Conservation (phyloP, 2,888 invertebrate genomes). For the Torymus tubicola region DNA sequence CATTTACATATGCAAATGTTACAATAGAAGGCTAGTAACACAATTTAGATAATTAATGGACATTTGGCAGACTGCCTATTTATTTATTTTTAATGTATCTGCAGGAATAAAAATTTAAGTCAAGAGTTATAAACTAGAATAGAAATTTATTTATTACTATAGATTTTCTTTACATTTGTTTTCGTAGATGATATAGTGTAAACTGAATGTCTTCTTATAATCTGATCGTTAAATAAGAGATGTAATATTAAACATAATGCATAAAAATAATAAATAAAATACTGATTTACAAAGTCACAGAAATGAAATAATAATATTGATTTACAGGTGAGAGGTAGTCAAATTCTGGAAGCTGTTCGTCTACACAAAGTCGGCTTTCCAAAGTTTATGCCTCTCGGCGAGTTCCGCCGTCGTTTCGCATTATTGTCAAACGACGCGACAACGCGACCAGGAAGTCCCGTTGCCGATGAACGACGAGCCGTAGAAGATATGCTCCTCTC, state of each 20-base stretch:
- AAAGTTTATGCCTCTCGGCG: constrained; percentile 90
- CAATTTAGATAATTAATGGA: background rate
- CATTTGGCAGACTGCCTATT: too few relatives aligned
- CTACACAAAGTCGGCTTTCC: constrained; percentile 96
- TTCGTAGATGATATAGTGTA: too few relatives aligned
- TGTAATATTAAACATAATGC: too few relatives aligned
- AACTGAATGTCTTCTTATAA: too few relatives aligned
- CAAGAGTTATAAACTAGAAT: too few relatives aligned
- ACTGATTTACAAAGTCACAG: too few relatives aligned
- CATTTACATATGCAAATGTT: background rate
- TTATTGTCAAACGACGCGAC: constrained; percentile 78
- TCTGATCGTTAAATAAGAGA: too few relatives aligned
- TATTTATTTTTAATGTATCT: too few relatives aligned
- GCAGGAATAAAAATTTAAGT: too few relatives aligned
- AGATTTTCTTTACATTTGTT: too few relatives aligned
- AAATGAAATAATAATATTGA: background rate
- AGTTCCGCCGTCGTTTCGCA: constrained; percentile 91
- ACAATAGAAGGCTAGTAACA: constrained; percentile 21
- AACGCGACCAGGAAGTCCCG: constrained; percentile 74
- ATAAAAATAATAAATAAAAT: too few relatives aligned
- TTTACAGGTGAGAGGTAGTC: constrained; percentile 89
- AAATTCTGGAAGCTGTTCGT: constrained; percentile 91
- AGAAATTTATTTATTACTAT: too few relatives aligned
- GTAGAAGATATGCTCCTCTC: constrained; percentile 90
- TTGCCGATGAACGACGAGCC: constrained; percentile 80